Conservation (phyloP, 2,888 invertebrate species). For the Urechis unicinctus region DNA sequence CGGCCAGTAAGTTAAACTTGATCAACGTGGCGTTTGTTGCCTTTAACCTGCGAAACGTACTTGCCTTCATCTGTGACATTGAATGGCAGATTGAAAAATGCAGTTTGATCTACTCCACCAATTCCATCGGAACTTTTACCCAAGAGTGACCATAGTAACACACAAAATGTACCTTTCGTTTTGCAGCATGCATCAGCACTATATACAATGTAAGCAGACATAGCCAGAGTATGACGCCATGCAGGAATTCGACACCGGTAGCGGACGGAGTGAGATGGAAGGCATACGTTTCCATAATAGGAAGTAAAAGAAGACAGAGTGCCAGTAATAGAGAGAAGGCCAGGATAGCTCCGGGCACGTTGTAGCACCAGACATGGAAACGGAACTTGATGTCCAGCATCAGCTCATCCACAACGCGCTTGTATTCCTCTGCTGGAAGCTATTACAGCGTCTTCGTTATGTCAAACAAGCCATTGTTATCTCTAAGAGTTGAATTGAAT, state of each 20-base stretch:
- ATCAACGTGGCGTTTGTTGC: constrained; percentile 18
- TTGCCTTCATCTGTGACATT: constrained; percentile 18
- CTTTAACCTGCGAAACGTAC: constrained; percentile 14
- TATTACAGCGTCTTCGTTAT: too few species aligned
- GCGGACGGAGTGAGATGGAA: constrained; percentile 8
- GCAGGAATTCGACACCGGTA: constrained; percentile 20
- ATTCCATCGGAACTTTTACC: too few species aligned
- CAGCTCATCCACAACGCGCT: constrained; percentile 13
- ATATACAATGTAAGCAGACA: constrained; percentile 20
- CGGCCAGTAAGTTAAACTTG: constrained; percentile 20
- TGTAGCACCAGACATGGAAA: constrained; percentile 24
- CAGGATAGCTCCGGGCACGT: constrained; percentile 20
- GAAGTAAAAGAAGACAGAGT: constrained; percentile 17
- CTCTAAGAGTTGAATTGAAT: too few species aligned
- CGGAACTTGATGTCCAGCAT: constrained; percentile 20
- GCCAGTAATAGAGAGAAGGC: constrained; percentile 19
- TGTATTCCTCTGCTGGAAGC: constrained; percentile 19
- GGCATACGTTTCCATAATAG: constrained; percentile 17
- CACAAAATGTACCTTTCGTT: constrained; percentile 15
- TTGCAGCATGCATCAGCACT: constrained; percentile 18
- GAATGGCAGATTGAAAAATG: too few species aligned
- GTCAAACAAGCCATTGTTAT: too few species aligned
- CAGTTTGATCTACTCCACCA: too few species aligned
- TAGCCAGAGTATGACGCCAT: constrained; percentile 23
- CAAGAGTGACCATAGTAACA: too few species aligned